These are phyloP conservation scores for Drosophila navojoa DNA, from an alignment of 1,140 invertebrate species.

Conservation along the genomic window DNA sequence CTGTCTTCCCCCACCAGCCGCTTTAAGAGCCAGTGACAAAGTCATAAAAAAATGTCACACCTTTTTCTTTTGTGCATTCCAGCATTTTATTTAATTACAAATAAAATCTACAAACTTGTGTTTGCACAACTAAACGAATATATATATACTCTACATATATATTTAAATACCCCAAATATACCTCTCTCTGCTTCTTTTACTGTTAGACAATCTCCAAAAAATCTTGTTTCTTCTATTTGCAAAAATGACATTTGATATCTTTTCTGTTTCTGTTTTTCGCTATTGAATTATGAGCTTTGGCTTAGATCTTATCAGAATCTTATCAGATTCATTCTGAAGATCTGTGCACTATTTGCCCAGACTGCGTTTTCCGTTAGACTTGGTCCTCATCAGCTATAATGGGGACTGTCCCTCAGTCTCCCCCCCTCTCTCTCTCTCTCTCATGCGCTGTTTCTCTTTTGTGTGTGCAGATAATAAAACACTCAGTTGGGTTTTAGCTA, in stretches of 20 bases:
- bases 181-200: too few species aligned
- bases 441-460: conserved; percentile 4
- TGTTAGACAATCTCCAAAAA: not conserved
- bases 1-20: not conserved
- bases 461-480: conserved; percentile 71
- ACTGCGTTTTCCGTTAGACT: conserved; percentile 25
- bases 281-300: conserved; percentile 32
- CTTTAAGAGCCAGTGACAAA: conserved; percentile 61
- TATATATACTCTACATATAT: conserved; percentile 14
- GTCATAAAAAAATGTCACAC: conserved; percentile 78
- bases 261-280: not conserved
- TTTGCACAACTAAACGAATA: conserved; percentile 18
- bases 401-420: too few species aligned
- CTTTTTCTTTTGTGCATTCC: conserved; percentile 46
- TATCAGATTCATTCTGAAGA: conserved; percentile 20
- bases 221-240: conserved; percentile 22
- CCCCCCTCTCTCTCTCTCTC: too few species aligned
- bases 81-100: conserved; percentile 73
- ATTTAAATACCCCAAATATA: not conserved
- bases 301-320: conserved; percentile 52
- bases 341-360: conserved; percentile 29
- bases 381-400: conserved; percentile 48
- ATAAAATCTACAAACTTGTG: conserved; percentile 57
- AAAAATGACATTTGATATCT: conserved; percentile 26
- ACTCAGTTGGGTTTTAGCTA: conserved; percentile 60